Base-by-base conservation (phyloP, 1,140 invertebrate species). In the Tribolium castaneum region DNA sequence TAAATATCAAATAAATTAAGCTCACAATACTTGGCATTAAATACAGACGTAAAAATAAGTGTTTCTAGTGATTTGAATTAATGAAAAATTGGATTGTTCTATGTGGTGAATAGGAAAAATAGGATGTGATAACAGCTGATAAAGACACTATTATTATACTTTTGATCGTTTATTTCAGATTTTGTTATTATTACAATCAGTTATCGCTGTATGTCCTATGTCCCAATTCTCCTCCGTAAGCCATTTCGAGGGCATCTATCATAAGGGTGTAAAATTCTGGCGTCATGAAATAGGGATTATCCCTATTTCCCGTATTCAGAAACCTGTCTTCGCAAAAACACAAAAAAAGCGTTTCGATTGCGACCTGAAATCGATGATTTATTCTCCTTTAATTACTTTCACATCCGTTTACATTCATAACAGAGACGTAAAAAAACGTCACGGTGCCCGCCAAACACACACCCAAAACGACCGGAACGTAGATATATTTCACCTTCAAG, bases 281-380 rank as follows among this genome's bases (percentile, higher is more conserved):
- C 3, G 14, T 34, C 59, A 66, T 66, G 9, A 12, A 66, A 35
- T 35, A 66, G 5, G 59, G 59, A 12, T 35, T 66, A n/a, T 66
- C 4, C 10, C 9, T n/a, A 2, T 6, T 13, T 34, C 59, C 59
- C 1, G 25, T 30, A 30, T 66, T 66, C 6, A 66, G 13, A 2
- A 66, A 14, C 13, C 12, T 66, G 13, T 66, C 59, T 35, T 66
- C 59, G 9, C 59, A 66, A 2, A 66, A 35, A 35, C 59, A 66
- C 12, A 66, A 1, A 35, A 66, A 66, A 0, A 66, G n/a, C 13
- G 59, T 66, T 12, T 66, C 59, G 13, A 66, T 66, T 13, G 30
- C 12, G 6, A 66, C 59, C 59, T 66, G 6, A 9, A 66, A 59
- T 9, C 2, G 39, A 45, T 9, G 25, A 45, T 5, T 45, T 45